Percentiles rank a stretch among this genome's conserved stretches.
phyloP scores from a whole-genome alignment of 1,140 invertebrate genomes.

The Drepana arcuata region DNA sequence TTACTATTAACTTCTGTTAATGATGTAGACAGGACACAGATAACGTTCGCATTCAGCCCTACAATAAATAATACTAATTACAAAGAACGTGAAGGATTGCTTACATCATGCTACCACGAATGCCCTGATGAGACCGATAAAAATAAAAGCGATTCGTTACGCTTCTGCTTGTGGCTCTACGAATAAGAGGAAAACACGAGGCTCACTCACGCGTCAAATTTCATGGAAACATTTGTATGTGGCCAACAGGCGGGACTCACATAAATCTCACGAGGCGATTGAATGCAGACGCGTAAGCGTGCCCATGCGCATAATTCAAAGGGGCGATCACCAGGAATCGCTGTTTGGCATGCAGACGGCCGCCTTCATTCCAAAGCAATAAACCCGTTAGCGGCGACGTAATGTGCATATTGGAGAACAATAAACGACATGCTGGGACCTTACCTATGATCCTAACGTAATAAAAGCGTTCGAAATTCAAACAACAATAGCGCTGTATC shows the following conservation, averaged over 20 bases:
- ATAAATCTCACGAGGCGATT: conserved; percentile 58
- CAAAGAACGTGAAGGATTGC: too few species aligned
- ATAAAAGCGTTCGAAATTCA: conserved; percentile 8
- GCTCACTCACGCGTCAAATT: conserved; percentile 33
- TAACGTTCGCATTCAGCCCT: too few species aligned
- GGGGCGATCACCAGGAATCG: conserved; percentile 65
- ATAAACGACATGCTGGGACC: conserved; percentile 24
- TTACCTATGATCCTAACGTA: not conserved
- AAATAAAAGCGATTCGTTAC: too few species aligned
- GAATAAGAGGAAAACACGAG: too few species aligned
- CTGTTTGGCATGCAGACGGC: conserved; percentile 63
- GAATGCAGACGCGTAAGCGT: conserved; percentile 60
- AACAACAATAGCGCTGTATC: not conserved
- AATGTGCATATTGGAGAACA: conserved; percentile 51
- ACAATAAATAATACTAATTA: too few species aligned
- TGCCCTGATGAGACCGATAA: too few species aligned
- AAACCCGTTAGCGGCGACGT: conserved; percentile 60
- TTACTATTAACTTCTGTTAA: too few species aligned
- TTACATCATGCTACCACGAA: too few species aligned
- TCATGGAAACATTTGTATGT: conserved; percentile 56
- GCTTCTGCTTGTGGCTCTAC: too few species aligned
- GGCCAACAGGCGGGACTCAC: conserved; percentile 35
- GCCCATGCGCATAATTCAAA: conserved; percentile 63
- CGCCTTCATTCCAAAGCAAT: conserved; percentile 57
- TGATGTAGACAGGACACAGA: too few species aligned